Conservation (phyloP, 2,113 vertebrate species). For the Isurus oxyrinchus region DNA sequence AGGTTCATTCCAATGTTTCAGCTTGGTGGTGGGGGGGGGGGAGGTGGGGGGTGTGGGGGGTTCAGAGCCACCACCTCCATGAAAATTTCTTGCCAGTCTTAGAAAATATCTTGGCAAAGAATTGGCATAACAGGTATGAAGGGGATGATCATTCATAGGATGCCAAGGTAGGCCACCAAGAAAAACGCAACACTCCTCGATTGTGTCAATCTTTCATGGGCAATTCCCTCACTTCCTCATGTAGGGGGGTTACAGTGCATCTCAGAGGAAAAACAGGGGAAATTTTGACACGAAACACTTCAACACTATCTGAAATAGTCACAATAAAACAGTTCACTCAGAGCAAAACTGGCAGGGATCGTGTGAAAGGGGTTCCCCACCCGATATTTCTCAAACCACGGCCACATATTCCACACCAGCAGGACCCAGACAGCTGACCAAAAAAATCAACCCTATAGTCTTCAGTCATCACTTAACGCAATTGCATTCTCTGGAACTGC, state of each 20-base stretch:
- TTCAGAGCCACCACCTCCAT: no score
- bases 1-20: no score
- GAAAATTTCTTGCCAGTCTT: no score
- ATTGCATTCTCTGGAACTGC: neutral
- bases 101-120: neutral
- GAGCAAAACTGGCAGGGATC: neutral
- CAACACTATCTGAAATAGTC: neutral
- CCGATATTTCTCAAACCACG: neutral
- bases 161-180: neutral
- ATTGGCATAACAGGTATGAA: neutral
- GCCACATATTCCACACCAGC: neutral
- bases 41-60: no score
- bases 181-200: neutral
- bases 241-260: neutral
- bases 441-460: neutral
- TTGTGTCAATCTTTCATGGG: neutral
- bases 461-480: no score
- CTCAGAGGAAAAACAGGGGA: neutral
- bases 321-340: neutral
- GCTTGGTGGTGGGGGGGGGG: no score
- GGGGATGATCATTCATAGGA: neutral
- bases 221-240: neutral
- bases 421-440: neutral
- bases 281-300: neutral
- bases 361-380: neutral